Base-by-base conservation (phyloP, 2,888 invertebrate genomes). In the Lasioglossum vierecki region DNA sequence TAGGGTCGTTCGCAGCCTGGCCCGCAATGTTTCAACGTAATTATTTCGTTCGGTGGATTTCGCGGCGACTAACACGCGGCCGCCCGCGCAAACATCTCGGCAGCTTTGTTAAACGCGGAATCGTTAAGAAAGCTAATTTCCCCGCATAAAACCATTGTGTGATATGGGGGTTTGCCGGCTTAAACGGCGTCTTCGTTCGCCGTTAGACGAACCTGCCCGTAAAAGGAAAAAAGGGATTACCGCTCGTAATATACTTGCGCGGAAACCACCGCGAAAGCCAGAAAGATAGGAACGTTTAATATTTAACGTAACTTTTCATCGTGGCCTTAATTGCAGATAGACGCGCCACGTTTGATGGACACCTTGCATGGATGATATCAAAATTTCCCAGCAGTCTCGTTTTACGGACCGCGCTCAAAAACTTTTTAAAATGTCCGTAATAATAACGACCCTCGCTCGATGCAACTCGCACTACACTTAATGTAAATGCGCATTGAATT, bases 201-300 rank as follows among this genome's bases (percentile, higher is more conserved):
- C 68, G 79, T 89, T 88, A 76, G 79, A 66, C 78, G 80, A 86
- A 88, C 84, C 86, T 84, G 79, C 77, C 81, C 83, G 74, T 86
- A 79, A 89, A 90, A 86, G 86, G 83, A 82, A 86, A 80, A 85
- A 85, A 83, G 84, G 84, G 86, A 90, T 90, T 90, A 90, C 75
- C 74, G 68, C n/a, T 73, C 68, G 82, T 87, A 88, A 89, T 89
- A 88, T 88, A 89, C 87, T 89, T 87, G 44, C 63, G 77, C 80
- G 44, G 83, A 49, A 80, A 78, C 63, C 63, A 2, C 63, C 30
- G 75, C 70, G 15, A 74, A 70, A 82, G 79, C 46, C 75, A 63
- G 72, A 73, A 68, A 53, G 76, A 84, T 80, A 81, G 68, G 72
- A 73, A 76, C 66, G 75, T 80, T 76, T 82, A 82, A 82, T 83